These are phyloP conservation scores for Scylla paramamosain DNA, from an alignment of 1,140 invertebrate species.

Conservation along the genomic window DNA sequence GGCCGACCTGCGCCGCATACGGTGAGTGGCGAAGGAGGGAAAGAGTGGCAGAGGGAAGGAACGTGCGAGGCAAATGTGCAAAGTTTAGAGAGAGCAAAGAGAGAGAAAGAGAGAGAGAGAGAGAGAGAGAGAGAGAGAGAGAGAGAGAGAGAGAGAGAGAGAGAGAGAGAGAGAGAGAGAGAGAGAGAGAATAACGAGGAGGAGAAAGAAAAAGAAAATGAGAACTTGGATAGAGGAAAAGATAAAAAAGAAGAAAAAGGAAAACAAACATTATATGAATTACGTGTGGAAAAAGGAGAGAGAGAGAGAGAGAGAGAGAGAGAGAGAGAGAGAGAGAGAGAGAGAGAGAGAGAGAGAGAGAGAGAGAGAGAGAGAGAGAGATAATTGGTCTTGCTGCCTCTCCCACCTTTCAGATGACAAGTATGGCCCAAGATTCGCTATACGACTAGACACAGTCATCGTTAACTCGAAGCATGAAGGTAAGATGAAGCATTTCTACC, in stretches of 20 bases:
- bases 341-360: constrained; percentile 46
- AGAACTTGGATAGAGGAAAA: not conserved
- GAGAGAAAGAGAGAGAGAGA: constrained; percentile 37
- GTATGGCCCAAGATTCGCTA: constrained; percentile 50
- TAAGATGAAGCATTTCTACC: not conserved
- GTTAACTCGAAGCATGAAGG: not conserved
- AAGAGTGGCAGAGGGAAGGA: not conserved
- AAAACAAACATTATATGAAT: not conserved
- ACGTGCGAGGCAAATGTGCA: no score
- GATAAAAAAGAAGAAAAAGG: not conserved
- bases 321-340: constrained; percentile 12
- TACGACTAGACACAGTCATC: constrained; percentile 38
- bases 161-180: not conserved
- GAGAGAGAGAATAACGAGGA: not conserved
- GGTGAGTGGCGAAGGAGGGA: not conserved
- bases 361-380: constrained; percentile 42
- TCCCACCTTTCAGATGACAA: constrained; percentile 54
- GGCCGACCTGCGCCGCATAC: not conserved
- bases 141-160: no score
- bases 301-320: constrained; percentile 36
- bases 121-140: constrained; percentile 16
- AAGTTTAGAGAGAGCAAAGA: not conserved
- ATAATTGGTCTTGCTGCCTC: not conserved
- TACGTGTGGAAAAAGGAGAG: not conserved
- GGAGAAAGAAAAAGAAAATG: not conserved